Conservation (phyloP, 2,888 invertebrate species). For the Pollenia angustigena region DNA sequence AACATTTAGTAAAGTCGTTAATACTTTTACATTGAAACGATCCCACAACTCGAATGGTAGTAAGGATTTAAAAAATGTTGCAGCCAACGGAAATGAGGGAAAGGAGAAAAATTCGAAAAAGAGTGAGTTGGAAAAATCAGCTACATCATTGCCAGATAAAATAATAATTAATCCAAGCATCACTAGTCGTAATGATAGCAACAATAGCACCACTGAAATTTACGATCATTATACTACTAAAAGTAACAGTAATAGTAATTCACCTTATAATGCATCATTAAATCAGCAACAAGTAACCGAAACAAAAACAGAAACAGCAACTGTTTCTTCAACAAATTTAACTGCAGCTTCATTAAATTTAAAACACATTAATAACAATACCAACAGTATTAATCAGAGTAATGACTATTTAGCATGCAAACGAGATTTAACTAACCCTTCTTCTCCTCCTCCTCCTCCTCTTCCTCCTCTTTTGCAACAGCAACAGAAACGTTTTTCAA, state of each 20-base stretch:
- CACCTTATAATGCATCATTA: conserved; percentile 60
- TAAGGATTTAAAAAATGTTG: conserved; percentile 34
- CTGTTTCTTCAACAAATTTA: conserved; percentile 63
- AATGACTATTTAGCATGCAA: conserved; percentile 72
- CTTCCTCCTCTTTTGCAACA: conserved; percentile 25
- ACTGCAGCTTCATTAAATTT: conserved; percentile 69
- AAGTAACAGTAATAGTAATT: conserved; percentile 62
- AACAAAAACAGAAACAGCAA: conserved; percentile 41
- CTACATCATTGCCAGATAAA: conserved; percentile 54
- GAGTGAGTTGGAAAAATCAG: conserved; percentile 58
- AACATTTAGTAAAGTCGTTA: conserved; percentile 66
- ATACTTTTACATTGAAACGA: conserved; percentile 61
- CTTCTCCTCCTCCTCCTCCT: conserved; percentile 42
- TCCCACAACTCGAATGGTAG: conserved; percentile 46
- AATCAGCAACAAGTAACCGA: conserved; percentile 63
- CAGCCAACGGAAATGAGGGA: conserved; percentile 42
- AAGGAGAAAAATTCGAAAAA: conserved; percentile 43
- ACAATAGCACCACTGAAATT: conserved; percentile 23
- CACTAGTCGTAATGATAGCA: conserved; percentile 3
- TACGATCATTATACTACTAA: conserved; percentile 46
- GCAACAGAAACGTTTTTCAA: conserved; percentile 66
- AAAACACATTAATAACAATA: conserved; percentile 47
- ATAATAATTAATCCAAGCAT: conserved; percentile 49
- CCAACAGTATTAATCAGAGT: conserved; percentile 59
- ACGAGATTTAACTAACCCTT: conserved; percentile 55